phyloP scores from a whole-genome alignment of 2,113 vertebrate species.

The Nycticebus coucang region DNA sequence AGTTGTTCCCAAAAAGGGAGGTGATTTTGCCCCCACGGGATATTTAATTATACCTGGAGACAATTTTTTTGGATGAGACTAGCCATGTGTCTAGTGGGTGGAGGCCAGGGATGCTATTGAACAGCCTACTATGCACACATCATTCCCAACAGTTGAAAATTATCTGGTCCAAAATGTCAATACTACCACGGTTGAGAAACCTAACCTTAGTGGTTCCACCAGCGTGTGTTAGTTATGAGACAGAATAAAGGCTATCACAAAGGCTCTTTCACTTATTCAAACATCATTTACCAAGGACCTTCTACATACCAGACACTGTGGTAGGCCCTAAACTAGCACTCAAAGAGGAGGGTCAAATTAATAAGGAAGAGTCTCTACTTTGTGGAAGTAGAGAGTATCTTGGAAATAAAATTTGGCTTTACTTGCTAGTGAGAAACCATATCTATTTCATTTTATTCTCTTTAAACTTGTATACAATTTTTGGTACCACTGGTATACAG shows the following conservation, averaged over 20 bases:
- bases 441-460: not conserved
- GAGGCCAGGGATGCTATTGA: not conserved
- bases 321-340: not conserved
- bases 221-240: not conserved
- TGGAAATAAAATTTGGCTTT: not conserved
- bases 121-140: not conserved
- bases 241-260: constrained; percentile 21
- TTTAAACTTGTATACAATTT: too few species aligned
- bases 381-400: not conserved
- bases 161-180: not conserved
- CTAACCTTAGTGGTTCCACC: not conserved
- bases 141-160: not conserved
- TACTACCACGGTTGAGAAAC: not conserved
- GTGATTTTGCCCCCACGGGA: not conserved
- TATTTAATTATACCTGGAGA: not conserved
- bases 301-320: not conserved
- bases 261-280: not conserved
- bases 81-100: not conserved
- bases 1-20: not conserved
- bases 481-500: not conserved
- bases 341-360: not conserved
- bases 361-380: not conserved
- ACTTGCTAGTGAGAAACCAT: not conserved
- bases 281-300: not conserved
- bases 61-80: not conserved